Evolutionary conservation across 2,797 vertebrate genomes (phyloP), one percentile per base, ranked within the genome.

Genomic region (Sternarchorhynchus goeldii): DNA sequence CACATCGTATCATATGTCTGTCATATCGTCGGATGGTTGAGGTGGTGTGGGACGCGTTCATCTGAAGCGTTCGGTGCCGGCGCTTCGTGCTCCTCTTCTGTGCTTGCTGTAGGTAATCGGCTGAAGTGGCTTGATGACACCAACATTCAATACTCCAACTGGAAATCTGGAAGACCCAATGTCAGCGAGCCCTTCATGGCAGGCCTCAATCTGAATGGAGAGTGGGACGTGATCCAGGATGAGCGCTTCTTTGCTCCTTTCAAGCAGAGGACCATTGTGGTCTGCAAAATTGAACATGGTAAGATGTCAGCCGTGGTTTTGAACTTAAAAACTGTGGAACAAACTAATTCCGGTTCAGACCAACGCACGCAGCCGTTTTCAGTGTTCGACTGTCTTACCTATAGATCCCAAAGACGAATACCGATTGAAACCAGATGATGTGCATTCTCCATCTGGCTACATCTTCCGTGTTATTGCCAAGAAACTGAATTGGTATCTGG

Each of bases 281-380:
- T 92, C 88, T 99, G 97, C 91, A 99, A 99, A 91, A 92, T 99
- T 0, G 96, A 98, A 88, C 89, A 93, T 5, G 95, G 97, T 98
- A 90, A 89, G 92, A 21, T 18, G 2, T 6, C 7, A 36, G 1
- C 2, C 8, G 63, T 58, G 21, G 5, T 20, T 70, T 65, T 25
- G 2, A 64, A 6, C 25, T 31, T 59, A 53, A 4, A 14, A 31
- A 4, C 6, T 36, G 20, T 4, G 4, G 7, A 25, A 17, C 31
- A 18, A 65, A 56, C 14, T 29, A 32, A 31, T 5, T 57, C 2
- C 14, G 6, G 31, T 76, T 45, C n/a, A 59, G 17, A 73, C 14
- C n/a, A 34, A 25, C 34, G 32, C 4, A 39, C 21, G 55, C 1
- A 6, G 17, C 8, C 39, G 16, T 18, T 10, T 72, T 60, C 32